Base-by-base conservation (phyloP, 2,888 invertebrate species). In the Agrochola circellaris region DNA sequence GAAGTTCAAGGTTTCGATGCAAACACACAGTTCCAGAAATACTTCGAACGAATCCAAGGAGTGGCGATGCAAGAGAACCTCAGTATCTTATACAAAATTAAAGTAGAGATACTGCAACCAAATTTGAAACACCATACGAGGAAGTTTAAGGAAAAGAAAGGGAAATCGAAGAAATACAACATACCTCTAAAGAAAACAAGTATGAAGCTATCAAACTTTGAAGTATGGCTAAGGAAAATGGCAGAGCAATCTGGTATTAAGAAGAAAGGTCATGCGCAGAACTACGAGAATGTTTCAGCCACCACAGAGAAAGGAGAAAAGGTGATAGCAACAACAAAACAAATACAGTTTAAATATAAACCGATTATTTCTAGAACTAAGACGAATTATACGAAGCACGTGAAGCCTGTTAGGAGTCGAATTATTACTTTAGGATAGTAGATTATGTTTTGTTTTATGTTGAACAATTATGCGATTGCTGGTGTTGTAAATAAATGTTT, bases 161-260 rank as follows among this genome's bases (percentile, higher is more conserved):
- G 85, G 0, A 92, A 91, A 58, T 88, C 93, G 0, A 96, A 96
- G 87, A 96, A 94, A 69, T 96, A 93, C 76, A 95, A 94, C 20
- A 90, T 96, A 26, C 96, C 96, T 0, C 81, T 96, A 51, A 96
- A 96, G 86, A 96, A 93, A 82, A 93, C 93, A 30, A 96, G 91
- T 70, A 95, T 96, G 95, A 96, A 95, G 68, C 85, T 95, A 11
- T 96, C 96, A 0, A 94, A 93, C 70, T 96, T 95, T 20, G 96
- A 96, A 84, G 90, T 93, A 15, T 87, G 94, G 64, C 67, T 95
- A 61, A 91, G 95, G 45, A 95, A 93, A 81, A 88, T 94, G 62
- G 94, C 93, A 0, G 95, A 94, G 48, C 90, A 93, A 34, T 89
- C 87, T 6, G 89, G 88, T 0, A 23, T 71, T 0, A 82, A 68